phyloP scores from a whole-genome alignment of 2,797 vertebrate genomes.

The Cirrhinus mrigala region DNA sequence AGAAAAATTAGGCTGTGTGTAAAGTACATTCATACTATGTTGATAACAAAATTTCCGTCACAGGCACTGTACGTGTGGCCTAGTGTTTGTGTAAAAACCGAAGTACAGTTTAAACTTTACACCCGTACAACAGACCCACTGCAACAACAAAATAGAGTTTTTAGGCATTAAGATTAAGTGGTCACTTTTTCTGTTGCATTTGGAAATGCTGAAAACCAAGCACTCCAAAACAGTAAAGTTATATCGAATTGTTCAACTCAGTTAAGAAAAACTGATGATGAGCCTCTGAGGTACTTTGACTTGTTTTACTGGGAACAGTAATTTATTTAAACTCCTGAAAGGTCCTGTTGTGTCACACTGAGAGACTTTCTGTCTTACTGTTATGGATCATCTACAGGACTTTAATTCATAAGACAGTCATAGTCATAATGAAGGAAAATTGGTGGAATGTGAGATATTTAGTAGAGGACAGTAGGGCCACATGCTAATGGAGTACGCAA shows the following conservation, averaged over 20 bases:
- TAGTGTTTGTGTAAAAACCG: not conserved
- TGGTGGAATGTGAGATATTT: not conserved
- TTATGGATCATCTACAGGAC: not conserved
- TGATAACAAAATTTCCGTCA: not conserved
- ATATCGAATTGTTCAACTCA: not conserved
- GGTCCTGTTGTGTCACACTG: not conserved
- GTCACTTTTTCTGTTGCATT: not conserved
- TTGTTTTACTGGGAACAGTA: not conserved
- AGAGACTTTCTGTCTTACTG: not conserved
- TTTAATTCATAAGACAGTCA: not conserved
- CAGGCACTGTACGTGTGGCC: not conserved
- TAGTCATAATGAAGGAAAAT: not conserved
- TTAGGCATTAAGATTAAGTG: not conserved
- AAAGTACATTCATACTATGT: not conserved
- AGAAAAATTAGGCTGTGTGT: not conserved
- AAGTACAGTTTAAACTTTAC: not conserved
- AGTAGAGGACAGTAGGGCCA: not conserved
- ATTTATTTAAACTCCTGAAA: slow-evolving; percentile 4
- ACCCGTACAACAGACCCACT: not conserved
- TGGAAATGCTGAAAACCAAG: not conserved
- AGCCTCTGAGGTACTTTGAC: not conserved
- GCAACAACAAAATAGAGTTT: not conserved
- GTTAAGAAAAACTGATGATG: not conserved
- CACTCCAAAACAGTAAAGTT: not conserved
- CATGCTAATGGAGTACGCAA: not conserved